phyloP scores from a whole-genome alignment of 2,888 invertebrate species.

The Cataglyphis altisquamis region DNA sequence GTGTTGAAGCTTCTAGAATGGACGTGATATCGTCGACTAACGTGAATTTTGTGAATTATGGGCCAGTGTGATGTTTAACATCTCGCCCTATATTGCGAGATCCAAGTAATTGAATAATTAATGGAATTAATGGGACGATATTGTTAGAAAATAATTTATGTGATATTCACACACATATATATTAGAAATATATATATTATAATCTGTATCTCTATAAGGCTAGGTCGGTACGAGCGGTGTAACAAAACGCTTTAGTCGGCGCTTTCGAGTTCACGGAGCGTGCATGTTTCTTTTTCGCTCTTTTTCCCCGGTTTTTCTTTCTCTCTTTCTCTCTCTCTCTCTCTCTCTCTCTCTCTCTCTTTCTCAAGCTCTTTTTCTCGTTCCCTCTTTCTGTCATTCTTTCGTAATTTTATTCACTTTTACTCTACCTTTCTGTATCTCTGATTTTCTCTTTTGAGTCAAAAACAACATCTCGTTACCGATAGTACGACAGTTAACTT shows the following conservation, averaged over 20 bases:
- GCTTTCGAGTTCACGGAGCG: conserved; percentile 78
- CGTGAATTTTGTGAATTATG: conserved; percentile 43
- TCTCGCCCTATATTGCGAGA: conserved; percentile 60
- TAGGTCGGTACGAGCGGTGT: conserved; percentile 74
- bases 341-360: conserved; percentile 35
- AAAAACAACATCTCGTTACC: conserved; percentile 28
- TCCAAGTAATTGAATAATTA: conserved; percentile 46
- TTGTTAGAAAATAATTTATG: conserved; percentile 71
- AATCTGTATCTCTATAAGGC: conserved; percentile 65
- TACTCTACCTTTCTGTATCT: not conserved
- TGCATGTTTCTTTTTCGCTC: conserved; percentile 70
- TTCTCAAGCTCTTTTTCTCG: not conserved
- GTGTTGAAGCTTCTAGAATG: not conserved
- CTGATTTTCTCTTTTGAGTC: conserved; percentile 18
- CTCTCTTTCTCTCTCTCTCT: conserved; percentile 34
- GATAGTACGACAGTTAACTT: conserved; percentile 48
- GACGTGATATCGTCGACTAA: not conserved
- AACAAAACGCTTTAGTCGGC: conserved; percentile 78
- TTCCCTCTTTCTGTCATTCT: conserved; percentile 30
- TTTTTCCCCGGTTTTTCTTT: conserved; percentile 25
- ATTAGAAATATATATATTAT: conserved; percentile 26
- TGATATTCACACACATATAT: conserved; percentile 20
- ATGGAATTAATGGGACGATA: conserved; percentile 44
- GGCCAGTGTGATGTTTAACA: not conserved
- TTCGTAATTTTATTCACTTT: conserved; percentile 20